A percentile compares a stretch with the other conserved stretches of the same genome.
phyloP scores from a whole-genome alignment of 2,797 vertebrate species.

The Danio albolineatus region DNA sequence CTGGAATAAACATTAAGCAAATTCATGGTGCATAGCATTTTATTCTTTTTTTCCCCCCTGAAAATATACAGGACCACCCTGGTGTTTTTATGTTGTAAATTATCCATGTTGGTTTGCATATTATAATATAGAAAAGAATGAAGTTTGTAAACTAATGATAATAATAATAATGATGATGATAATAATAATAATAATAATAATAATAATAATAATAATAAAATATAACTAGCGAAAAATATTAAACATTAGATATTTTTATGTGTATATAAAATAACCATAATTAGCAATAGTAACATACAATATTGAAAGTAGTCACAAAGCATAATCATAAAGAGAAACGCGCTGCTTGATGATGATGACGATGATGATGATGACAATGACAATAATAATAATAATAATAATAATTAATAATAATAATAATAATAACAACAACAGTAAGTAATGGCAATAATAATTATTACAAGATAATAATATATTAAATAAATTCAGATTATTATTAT shows the following conservation, averaged over 20 bases:
- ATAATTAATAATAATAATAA: too few species aligned
- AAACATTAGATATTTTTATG: not conserved
- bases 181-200: not conserved
- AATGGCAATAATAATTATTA: too few species aligned
- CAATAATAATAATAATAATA: not conserved
- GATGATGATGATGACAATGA: too few species aligned
- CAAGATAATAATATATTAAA: too few species aligned
- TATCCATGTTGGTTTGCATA: not conserved
- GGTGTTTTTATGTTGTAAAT: conserved; percentile 25
- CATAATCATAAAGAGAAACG: not conserved
- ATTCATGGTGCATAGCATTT: conserved; percentile 36
- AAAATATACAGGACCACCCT: conserved; percentile 47
- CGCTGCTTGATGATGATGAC: conserved; percentile 7
- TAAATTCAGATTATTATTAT: too few species aligned
- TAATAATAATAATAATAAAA: not conserved
- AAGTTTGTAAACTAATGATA: too few species aligned
- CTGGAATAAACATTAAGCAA: conserved; percentile 48
- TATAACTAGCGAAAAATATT: not conserved
- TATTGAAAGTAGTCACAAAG: not conserved
- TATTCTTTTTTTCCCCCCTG: not conserved
- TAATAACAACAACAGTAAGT: too few species aligned
- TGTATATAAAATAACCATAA: not conserved
- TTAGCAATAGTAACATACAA: not conserved
- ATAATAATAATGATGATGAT: not conserved
- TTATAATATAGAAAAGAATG: not conserved